A percentile compares a stretch with the other conserved stretches of the same genome.
These are phyloP conservation scores for Acomys russatus DNA, from an alignment of 2,797 vertebrate species.

Conservation along the genomic window DNA sequence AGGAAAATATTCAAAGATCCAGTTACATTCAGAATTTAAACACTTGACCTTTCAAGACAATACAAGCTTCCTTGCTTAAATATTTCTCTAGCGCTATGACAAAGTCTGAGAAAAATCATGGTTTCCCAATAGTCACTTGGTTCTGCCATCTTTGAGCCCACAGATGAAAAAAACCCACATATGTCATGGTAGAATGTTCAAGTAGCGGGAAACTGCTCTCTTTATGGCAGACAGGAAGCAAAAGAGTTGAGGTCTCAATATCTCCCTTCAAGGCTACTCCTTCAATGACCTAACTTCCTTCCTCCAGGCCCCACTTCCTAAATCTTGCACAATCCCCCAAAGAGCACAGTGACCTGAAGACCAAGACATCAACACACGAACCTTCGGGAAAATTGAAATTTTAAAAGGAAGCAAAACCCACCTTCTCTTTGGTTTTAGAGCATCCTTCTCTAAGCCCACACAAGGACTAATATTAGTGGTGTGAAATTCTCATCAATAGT, in stretches of 20 bases:
- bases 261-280: background rate
- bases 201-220: background rate
- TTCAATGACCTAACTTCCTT: background rate
- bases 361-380: background rate
- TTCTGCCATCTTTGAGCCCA: background rate
- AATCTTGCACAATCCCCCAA: background rate
- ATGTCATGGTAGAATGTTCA: background rate
- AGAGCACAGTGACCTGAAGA: background rate
- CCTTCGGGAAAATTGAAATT: background rate
- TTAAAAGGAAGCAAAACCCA: conserved; percentile 19
- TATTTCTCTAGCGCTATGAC: background rate
- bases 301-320: too few relatives aligned
- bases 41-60: conserved; percentile 16
- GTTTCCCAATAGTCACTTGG: background rate
- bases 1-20: conserved; percentile 18
- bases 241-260: background rate
- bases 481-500: too few relatives aligned
- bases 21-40: conserved; percentile 28
- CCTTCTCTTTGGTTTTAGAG: background rate
- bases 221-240: background rate
- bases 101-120: background rate
- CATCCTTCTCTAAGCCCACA: background rate
- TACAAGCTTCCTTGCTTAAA: background rate
- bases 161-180: background rate
- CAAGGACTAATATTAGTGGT: background rate